A percentile compares a stretch with the other conserved stretches of the same genome.
These are phyloP conservation scores for Ichneumoninae sp. DNA, from an alignment of 2,888 invertebrate species.

Conservation along the genomic window DNA sequence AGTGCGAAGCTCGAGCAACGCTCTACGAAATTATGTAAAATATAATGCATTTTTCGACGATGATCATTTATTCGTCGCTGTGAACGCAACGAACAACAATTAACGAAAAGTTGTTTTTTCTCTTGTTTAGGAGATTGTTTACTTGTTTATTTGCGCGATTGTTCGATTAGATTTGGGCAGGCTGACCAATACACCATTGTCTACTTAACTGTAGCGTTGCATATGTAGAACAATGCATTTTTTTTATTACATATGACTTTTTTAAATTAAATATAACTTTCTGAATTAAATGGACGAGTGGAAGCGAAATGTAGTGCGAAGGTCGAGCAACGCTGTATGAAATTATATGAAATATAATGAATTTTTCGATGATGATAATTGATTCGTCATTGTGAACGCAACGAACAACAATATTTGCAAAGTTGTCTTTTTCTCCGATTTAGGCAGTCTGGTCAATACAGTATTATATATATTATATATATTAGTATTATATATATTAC, in stretches of 20 bases:
- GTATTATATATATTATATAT: too few species aligned
- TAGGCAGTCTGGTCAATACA: too few species aligned
- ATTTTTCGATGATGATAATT: not conserved
- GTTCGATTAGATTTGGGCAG: too few species aligned
- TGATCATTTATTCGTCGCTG: not conserved
- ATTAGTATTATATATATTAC: too few species aligned
- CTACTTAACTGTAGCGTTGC: too few species aligned
- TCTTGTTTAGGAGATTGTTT: not conserved
- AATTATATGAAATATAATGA: not conserved
- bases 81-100: not conserved
- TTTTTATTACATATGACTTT: too few species aligned
- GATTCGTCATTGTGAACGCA: not conserved
- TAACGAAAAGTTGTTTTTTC: not conserved
- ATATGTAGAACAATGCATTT: too few species aligned
- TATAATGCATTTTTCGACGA: not conserved
- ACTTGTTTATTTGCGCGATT: too few species aligned
- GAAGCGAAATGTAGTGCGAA: conserved; percentile 68
- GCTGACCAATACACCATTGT: too few species aligned
- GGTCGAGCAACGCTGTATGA: conserved; percentile 8
- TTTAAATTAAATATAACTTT: too few species aligned
- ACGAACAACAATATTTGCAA: not conserved
- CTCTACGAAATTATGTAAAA: not conserved
- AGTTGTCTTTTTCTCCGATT: not conserved
- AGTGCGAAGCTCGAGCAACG: conserved; percentile 45
- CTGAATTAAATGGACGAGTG: conserved; percentile 77